phyloP scores from a whole-genome alignment of 1,140 invertebrate species.

The Halyomorpha halys region DNA sequence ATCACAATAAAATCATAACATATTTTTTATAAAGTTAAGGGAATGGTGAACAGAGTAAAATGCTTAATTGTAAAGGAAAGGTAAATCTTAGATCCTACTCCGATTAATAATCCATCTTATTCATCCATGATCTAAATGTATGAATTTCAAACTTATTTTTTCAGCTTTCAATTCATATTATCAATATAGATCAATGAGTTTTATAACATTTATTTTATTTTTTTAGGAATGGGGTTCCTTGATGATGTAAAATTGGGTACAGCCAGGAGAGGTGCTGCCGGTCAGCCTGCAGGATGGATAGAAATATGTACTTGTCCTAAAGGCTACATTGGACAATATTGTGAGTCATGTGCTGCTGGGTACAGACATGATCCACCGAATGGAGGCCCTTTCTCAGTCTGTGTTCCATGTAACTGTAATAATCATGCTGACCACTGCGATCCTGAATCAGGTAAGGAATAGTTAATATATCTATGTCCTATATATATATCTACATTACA shows the following conservation, averaged over 20 bases:
- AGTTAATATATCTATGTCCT: too few species aligned
- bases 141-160: too few species aligned
- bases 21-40: too few species aligned
- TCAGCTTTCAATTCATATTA: too few species aligned
- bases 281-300: constrained; percentile 76
- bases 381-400: constrained; percentile 83
- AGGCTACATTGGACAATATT: constrained; percentile 90
- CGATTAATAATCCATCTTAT: too few species aligned
- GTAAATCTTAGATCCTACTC: too few species aligned
- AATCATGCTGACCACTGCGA: constrained; percentile 93
- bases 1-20: too few species aligned
- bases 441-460: constrained; percentile 66
- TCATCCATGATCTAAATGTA: too few species aligned
- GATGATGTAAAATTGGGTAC: constrained; percentile 81
- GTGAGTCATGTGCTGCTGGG: constrained; percentile 90
- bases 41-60: too few species aligned
- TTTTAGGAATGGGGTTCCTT: constrained; percentile 67
- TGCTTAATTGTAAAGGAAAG: too few species aligned
- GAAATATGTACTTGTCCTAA: constrained; percentile 88
- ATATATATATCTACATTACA: too few species aligned
- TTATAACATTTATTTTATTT: constrained; percentile 5
- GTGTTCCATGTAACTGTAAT: constrained; percentile 93
- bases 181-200: background rate
- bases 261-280: constrained; percentile 66
- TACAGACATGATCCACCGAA: constrained; percentile 81